phyloP scores from a whole-genome alignment of 1,140 invertebrate genomes.

The Temnothorax nylanderi region DNA sequence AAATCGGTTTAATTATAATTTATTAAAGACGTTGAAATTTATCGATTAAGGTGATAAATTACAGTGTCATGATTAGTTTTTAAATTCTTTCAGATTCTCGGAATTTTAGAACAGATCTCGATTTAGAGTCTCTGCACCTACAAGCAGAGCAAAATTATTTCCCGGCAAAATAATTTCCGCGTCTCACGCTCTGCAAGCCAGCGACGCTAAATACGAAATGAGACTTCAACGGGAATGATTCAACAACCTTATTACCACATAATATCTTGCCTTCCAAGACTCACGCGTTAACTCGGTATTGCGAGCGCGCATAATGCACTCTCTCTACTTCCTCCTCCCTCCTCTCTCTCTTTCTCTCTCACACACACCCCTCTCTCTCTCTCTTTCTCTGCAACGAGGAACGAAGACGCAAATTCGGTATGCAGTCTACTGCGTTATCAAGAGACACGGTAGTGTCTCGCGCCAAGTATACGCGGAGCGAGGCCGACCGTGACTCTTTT shows the following conservation, averaged over 20 bases:
- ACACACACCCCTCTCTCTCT: background rate
- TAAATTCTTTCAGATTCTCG: background rate
- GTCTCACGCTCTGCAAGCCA: constrained; percentile 52
- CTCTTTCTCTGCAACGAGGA: background rate
- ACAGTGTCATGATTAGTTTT: background rate
- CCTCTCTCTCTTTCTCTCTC: constrained; percentile 26
- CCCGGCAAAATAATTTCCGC: constrained; percentile 47
- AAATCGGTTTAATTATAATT: background rate
- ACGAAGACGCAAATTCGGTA: constrained; percentile 53
- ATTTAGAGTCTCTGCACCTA: constrained; percentile 14
- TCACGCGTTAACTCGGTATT: constrained; percentile 59
- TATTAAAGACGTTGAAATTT: background rate
- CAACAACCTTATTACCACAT: constrained; percentile 62
- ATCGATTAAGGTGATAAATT: background rate
- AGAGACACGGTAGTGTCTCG: no score
- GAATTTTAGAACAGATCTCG: constrained; percentile 21
- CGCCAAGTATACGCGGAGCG: no score
- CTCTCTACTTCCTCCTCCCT: background rate
- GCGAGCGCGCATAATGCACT: constrained; percentile 30
- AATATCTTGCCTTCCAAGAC: constrained; percentile 58
- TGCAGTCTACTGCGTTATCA: constrained; percentile 50
- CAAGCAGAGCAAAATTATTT: constrained; percentile 46
- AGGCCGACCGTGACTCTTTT: no score
- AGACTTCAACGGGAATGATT: constrained; percentile 61
- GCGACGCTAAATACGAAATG: constrained; percentile 56